Base-by-base conservation (phyloP, 2,888 invertebrate genomes). In the Xestia xanthographa region DNA sequence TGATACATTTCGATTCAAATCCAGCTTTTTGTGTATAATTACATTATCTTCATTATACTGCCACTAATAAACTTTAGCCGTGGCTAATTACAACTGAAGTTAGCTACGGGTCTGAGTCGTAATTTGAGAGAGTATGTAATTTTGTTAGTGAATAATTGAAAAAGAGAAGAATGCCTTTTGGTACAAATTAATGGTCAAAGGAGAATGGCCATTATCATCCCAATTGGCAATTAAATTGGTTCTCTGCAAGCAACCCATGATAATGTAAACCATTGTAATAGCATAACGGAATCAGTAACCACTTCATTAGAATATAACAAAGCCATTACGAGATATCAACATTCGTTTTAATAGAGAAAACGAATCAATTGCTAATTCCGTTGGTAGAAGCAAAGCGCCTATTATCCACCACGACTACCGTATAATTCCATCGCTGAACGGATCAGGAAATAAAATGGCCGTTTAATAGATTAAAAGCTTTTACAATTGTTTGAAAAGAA, bases 381-480 rank as follows among this genome's bases (percentile, higher is more conserved):
- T 71, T 26, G 72, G 48, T 71, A 71, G 45, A 69, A 62, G 68
- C 79, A 73, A 73, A 83, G 73, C 79, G 72, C 67, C 69, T 68
- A 65, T 78, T 83, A 85, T 72, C 66, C 72, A 56, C 53, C 56
- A 53, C 60, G 62, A 48, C 72, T 66, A 65, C 26, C 45, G 74
- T 74, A 83, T 74, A 74, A 86, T 74, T 66, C 73, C 74, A 38
- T 69, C 50, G 63, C 60, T 29, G 43, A 83, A 79, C 70, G 79
- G 68, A 74, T 83, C 83, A 58, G 41, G 60, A 50, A 58, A 60
- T 70, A 72, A 85, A 83, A 72, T 76, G 77, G 53, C 48, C 70
- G 53, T 53, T 82, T 83, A 72, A 84, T 69, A 74, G 67, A 85
- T 85, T 83, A 78, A 68, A 82, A 77, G 79, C 71, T 74, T 66